Conservation (phyloP, 2,113 vertebrate species). For the Oryctolagus cuniculus region DNA sequence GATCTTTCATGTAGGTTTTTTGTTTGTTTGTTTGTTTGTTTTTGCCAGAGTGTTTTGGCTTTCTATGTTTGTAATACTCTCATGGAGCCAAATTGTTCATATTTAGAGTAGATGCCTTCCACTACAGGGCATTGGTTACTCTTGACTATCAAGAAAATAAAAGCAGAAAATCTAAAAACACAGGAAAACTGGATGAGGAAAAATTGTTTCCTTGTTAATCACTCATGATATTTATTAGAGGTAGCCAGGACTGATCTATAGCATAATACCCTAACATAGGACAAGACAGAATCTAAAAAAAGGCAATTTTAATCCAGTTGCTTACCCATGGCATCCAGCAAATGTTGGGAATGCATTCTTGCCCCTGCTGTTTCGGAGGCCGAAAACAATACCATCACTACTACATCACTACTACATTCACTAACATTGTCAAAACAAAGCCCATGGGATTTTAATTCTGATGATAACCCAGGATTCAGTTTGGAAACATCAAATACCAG, state of each 20-base stretch:
- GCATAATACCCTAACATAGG: background rate
- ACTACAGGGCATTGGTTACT: background rate
- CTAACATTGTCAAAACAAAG: slow-evolving; percentile 52
- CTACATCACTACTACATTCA: slow-evolving; percentile 68
- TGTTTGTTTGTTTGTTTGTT: too few relatives aligned
- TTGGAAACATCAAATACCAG: slow-evolving; percentile 71
- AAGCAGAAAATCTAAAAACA: background rate
- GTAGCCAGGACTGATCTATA: background rate
- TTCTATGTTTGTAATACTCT: too few relatives aligned
- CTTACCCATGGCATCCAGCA: slow-evolving; percentile 50
- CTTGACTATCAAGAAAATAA: background rate
- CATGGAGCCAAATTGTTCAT: background rate
- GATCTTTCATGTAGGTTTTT: too few relatives aligned
- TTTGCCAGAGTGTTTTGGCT: too few relatives aligned
- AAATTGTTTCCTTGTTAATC: background rate
- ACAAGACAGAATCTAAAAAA: background rate
- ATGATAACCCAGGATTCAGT: slow-evolving; percentile 48
- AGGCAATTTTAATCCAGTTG: slow-evolving; percentile 48
- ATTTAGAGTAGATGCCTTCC: background rate
- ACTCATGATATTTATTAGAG: background rate
- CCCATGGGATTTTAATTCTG: slow-evolving; percentile 57
- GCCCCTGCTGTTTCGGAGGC: slow-evolving; percentile 24
- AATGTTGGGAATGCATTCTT: slow-evolving; percentile 22
- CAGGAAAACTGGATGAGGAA: background rate
- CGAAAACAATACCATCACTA: slow-evolving; percentile 70